These are phyloP conservation scores for Gryon sp. DNA, from an alignment of 1,140 invertebrate species.

Conservation along the genomic window DNA sequence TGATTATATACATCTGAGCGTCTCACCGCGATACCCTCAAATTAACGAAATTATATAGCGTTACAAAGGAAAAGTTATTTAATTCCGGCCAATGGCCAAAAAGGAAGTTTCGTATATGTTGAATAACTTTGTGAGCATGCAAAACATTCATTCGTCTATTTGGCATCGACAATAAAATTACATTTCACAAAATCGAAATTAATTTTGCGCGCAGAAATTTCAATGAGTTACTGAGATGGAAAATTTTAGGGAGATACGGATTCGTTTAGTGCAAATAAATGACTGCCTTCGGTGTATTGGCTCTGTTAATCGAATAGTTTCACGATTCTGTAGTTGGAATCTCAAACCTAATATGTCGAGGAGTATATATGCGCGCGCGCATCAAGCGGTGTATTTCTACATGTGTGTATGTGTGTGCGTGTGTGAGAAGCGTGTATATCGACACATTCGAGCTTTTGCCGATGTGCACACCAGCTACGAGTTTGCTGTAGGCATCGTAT, in stretches of 20 bases:
- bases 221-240: conserved; percentile 38
- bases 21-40: conserved; percentile 2
- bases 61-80: conserved; percentile 32
- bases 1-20: too few species aligned
- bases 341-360: conserved; percentile 62
- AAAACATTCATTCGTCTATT: conserved; percentile 25
- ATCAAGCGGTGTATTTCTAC: too few species aligned
- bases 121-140: conserved; percentile 6
- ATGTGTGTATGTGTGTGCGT: conserved; percentile 5
- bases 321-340: conserved; percentile 60
- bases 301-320: conserved; percentile 64
- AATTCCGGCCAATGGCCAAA: conserved; percentile 4
- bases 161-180: conserved; percentile 39
- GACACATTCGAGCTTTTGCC: conserved; percentile 31
- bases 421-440: conserved; percentile 13
- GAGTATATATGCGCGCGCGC: conserved; percentile 4
- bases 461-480: conserved; percentile 37
- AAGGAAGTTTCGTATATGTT: conserved; percentile 13
- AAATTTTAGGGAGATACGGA: conserved; percentile 45
- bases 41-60: conserved; percentile 12
- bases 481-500: conserved; percentile 29
- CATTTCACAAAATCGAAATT: conserved; percentile 29
- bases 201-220: conserved; percentile 39
- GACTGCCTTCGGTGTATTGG: conserved; percentile 57
- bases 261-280: conserved; percentile 56